Conservation (phyloP, 2,888 invertebrate genomes). For the Drosophila greeni region DNA sequence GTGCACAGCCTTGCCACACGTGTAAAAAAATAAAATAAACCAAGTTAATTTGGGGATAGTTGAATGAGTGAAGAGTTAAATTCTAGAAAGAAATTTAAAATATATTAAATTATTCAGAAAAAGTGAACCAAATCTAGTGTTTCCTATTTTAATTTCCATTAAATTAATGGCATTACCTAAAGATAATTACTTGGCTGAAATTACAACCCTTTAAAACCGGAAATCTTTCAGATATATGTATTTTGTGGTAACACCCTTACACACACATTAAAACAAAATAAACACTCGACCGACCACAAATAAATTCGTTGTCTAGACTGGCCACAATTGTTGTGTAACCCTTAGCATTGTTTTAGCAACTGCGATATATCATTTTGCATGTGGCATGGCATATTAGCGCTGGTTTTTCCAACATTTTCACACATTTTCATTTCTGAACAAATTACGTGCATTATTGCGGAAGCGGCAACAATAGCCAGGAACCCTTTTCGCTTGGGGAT, state of each 20-base stretch:
- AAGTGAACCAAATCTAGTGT: neutral
- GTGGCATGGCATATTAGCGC: conserved; percentile 52
- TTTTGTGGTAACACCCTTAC: conserved; percentile 13
- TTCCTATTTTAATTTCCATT: neutral
- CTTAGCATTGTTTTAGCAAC: conserved; percentile 34
- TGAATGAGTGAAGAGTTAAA: neutral
- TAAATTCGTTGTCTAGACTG: conserved; percentile 37
- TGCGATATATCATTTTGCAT: conserved; percentile 55
- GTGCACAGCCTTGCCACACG: conserved; percentile 16
- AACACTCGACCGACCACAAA: conserved; percentile 22
- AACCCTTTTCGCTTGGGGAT: conserved; percentile 50
- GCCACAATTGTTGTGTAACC: conserved; percentile 9
- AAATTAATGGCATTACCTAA: neutral
- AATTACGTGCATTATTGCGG: conserved; percentile 55
- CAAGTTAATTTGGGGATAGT: neutral
- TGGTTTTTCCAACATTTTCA: conserved; percentile 47
- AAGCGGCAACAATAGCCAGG: conserved; percentile 34
- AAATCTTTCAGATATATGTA: conserved; percentile 18
- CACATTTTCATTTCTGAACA: conserved; percentile 48
- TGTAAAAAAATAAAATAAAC: conserved; percentile 27
- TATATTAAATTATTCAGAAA: neutral
- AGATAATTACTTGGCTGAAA: neutral
- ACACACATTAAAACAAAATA: conserved; percentile 41
- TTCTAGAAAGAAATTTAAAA: too few relatives aligned
- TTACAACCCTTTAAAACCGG: conserved; percentile 3